Conservation (phyloP, 2,113 vertebrate species). For the Mustela lutreola region DNA sequence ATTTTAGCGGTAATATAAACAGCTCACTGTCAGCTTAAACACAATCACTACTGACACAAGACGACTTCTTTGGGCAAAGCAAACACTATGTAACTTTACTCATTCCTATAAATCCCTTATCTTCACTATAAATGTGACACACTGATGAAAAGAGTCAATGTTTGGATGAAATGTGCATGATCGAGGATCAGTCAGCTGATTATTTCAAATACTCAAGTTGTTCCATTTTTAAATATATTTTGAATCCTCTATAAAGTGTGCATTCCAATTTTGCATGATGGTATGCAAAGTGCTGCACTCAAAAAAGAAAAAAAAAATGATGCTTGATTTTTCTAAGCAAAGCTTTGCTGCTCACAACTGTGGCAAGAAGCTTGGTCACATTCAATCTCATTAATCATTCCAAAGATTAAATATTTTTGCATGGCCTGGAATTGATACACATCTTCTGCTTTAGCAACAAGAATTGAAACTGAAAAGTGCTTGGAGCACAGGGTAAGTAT, state of each 20-base stretch:
- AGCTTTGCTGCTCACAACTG: not conserved
- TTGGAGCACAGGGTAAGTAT: not conserved
- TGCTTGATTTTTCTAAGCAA: not conserved
- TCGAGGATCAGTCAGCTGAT: not conserved
- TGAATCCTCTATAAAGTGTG: not conserved
- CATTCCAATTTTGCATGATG: not conserved
- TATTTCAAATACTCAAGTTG: conserved; percentile 36
- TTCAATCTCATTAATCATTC: conserved; percentile 43
- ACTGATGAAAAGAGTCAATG: conserved; percentile 22
- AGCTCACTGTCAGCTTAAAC: not conserved
- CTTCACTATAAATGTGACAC: conserved; percentile 50
- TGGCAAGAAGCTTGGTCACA: not conserved
- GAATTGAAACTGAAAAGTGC: conserved; percentile 48
- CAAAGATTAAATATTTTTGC: conserved; percentile 46
- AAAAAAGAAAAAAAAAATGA: not conserved
- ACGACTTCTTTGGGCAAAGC: not conserved
- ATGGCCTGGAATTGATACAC: not conserved
- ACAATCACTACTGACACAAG: not conserved
- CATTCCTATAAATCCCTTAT: conserved; percentile 30
- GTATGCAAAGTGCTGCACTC: not conserved
- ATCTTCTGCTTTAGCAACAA: not conserved
- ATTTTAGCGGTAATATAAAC: not conserved
- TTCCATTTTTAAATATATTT: conserved; percentile 13
- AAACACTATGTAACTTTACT: not conserved
- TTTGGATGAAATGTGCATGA: conserved; percentile 47